phyloP scores from a whole-genome alignment of 2,797 vertebrate species.

The Leuciscus waleckii region DNA sequence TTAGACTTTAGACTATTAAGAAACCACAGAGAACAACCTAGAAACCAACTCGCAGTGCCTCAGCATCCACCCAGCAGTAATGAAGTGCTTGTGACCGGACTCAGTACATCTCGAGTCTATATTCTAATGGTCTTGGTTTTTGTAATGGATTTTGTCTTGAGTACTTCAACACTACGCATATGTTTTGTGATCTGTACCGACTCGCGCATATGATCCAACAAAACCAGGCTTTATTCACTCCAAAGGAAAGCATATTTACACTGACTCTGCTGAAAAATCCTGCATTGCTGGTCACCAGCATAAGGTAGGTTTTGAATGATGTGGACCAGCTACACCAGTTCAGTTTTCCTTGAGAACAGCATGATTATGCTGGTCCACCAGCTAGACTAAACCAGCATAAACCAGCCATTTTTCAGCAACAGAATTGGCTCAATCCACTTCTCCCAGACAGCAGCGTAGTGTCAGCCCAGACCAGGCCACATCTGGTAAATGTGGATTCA shows the following conservation, averaged over 20 bases:
- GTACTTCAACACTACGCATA: neutral
- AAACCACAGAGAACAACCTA: neutral
- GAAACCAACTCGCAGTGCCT: neutral
- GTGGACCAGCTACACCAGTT: neutral
- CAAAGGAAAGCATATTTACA: neutral
- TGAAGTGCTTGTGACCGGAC: neutral
- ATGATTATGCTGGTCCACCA: neutral
- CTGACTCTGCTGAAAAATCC: neutral
- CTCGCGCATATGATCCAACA: neutral
- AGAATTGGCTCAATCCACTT: neutral
- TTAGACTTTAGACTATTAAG: neutral
- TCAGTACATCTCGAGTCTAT: neutral
- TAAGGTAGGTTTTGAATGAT: neutral
- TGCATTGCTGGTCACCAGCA: neutral
- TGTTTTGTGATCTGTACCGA: neutral
- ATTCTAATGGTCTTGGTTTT: neutral
- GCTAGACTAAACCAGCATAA: neutral
- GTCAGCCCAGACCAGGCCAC: too few relatives aligned
- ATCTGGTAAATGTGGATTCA: too few relatives aligned
- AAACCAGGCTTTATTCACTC: neutral
- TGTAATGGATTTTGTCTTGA: neutral
- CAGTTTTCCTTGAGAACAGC: neutral
- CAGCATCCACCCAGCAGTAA: neutral
- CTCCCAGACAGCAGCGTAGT: too few relatives aligned
- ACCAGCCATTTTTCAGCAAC: neutral